Evolutionary conservation across 2,113 vertebrate species (phyloP).

Genomic region (Heliornis fulica): DNA sequence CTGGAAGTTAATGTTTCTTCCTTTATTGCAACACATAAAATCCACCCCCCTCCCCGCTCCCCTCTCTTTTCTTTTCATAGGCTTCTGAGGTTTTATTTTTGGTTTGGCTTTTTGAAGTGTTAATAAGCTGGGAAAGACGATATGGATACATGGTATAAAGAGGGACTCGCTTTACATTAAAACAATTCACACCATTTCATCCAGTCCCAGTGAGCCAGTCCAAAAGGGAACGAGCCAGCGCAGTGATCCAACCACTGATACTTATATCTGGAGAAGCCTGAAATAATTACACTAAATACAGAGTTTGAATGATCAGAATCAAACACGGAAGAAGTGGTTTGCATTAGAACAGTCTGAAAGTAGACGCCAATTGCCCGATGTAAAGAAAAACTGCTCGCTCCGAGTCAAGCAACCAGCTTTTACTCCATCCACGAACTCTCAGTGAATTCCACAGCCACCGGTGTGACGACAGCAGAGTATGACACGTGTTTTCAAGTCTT

Average conservation of each 20-base stretch:
- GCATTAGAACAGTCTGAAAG: neutral
- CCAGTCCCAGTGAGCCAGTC: neutral
- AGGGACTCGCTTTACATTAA: neutral
- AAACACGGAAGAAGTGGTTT: neutral
- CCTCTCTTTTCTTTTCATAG: neutral
- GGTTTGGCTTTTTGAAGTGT: neutral
- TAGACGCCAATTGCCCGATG: neutral
- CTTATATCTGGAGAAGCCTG: neutral
- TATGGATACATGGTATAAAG: neutral
- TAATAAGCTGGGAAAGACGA: neutral
- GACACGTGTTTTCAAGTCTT: neutral
- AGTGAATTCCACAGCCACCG: neutral
- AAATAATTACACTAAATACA: neutral
- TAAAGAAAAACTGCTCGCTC: neutral
- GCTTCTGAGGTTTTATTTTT: neutral
- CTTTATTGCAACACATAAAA: neutral
- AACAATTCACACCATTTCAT: neutral
- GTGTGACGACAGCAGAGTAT: neutral
- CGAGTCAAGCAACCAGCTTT: neutral
- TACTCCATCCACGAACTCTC: neutral
- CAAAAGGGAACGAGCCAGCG: neutral
- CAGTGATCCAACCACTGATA: neutral
- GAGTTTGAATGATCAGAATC: neutral
- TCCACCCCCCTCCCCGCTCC: neutral
- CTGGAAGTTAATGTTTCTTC: neutral